Conservation (phyloP, 2,797 vertebrate genomes). For the Lacerta agilis region DNA sequence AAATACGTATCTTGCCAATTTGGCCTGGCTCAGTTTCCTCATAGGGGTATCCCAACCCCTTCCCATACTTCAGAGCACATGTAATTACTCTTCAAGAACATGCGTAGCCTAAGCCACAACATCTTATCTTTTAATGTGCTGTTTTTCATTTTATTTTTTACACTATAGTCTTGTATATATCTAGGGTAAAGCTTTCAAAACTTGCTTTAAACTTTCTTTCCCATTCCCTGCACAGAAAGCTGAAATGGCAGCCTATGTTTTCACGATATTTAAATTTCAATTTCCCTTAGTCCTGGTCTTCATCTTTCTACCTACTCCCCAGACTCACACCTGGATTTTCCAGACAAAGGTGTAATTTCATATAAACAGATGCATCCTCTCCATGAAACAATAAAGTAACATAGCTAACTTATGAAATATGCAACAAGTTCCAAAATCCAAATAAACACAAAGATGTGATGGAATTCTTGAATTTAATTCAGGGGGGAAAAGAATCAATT, state of each 20-base stretch:
- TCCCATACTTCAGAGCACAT: not conserved
- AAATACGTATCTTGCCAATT: not conserved
- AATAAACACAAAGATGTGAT: not conserved
- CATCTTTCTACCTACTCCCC: too few species aligned
- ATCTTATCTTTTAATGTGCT: not conserved
- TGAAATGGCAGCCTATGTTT: not conserved
- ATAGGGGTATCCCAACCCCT: not conserved
- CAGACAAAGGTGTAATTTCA: too few species aligned
- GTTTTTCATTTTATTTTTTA: not conserved
- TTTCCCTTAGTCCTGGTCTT: too few species aligned
- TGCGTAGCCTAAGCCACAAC: not conserved
- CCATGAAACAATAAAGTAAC: too few species aligned
- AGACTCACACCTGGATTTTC: too few species aligned
- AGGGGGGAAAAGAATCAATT: too few species aligned
- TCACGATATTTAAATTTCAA: not conserved
- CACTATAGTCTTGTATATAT: not conserved
- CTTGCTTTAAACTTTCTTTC: not conserved
- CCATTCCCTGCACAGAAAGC: not conserved
- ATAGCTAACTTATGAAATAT: too few species aligned
- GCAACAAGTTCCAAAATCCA: not conserved
- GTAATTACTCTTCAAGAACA: not conserved
- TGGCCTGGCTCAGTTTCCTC: not conserved
- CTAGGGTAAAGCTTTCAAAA: not conserved
- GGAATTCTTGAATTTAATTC: not conserved
- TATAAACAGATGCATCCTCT: too few species aligned